Evolutionary conservation across 37 sponge, comb jelly and placozoan species (phyloP).

Genomic region (Ianthella basta): DNA sequence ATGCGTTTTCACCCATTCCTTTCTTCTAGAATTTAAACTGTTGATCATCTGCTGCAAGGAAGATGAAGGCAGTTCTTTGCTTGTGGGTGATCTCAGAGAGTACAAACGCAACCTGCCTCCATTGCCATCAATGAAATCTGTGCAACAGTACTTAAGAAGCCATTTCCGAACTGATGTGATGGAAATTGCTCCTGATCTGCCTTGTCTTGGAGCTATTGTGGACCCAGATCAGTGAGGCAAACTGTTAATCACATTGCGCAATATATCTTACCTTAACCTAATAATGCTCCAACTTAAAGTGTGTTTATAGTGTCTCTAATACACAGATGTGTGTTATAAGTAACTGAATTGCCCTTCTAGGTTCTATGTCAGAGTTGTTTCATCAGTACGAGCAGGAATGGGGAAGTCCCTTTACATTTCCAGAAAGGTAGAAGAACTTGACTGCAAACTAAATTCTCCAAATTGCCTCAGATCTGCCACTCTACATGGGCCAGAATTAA

Average conservation of each 20-base stretch:
- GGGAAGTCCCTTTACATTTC: conserved; percentile 71
- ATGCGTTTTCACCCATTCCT: no score
- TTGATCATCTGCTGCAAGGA: conserved; percentile 5
- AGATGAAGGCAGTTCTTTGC: conserved; percentile 8
- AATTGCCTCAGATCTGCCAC: conserved; percentile 29
- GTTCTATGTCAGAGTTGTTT: conserved; percentile 63
- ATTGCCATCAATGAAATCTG: not conserved
- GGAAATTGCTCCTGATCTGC: no score
- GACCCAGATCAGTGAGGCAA: no score
- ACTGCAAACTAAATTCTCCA: not conserved
- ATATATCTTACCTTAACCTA: no score
- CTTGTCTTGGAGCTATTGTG: no score
- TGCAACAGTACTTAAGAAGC: not conserved
- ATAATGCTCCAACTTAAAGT: no score
- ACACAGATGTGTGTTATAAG: no score
- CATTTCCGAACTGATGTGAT: not conserved
- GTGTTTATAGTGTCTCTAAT: no score
- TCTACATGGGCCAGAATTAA: conserved; percentile 63
- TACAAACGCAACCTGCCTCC: not conserved
- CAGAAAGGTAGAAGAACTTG: conserved; percentile 42
- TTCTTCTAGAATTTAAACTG: not conserved
- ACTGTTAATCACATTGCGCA: no score
- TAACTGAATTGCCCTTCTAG: conserved; percentile 37
- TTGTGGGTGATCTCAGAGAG: conserved; percentile 19
- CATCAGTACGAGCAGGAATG: conserved; percentile 69